Evolutionary conservation across 2,113 vertebrate genomes (phyloP).

Genomic region (Pelobates fuscus): DNA sequence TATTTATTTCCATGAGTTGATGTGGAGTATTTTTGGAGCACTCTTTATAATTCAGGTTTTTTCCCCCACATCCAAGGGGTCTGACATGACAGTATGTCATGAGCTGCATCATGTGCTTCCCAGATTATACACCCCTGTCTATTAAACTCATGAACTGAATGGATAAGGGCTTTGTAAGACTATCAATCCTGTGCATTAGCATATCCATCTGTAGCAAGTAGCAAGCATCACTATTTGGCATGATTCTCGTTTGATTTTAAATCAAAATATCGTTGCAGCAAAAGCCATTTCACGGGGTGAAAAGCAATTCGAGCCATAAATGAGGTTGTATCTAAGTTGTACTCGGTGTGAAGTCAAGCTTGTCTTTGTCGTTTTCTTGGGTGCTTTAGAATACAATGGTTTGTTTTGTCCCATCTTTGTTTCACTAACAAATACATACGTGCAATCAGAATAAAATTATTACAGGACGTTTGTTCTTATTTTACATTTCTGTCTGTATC

Average conservation of each 20-base stretch:
- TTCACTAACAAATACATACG: not conserved
- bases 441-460: not conserved
- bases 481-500: too few species aligned
- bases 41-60: slow-evolving; percentile 33
- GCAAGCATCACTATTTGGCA: slow-evolving; percentile 24
- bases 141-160: slow-evolving; percentile 8
- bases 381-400: not conserved
- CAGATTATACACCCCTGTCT: slow-evolving; percentile 1
- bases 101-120: slow-evolving; percentile 27
- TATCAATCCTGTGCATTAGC: slow-evolving; percentile 28
- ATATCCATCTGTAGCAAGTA: slow-evolving; percentile 3
- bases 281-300: slow-evolving; percentile 37
- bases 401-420: not conserved
- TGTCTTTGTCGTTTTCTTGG: not conserved
- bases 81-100: slow-evolving; percentile 21
- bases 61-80: not conserved
- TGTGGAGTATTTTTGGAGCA: slow-evolving; percentile 42
- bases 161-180: slow-evolving; percentile 44
- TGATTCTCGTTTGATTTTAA: not conserved
- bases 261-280: not conserved
- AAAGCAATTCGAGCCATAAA: slow-evolving; percentile 37
- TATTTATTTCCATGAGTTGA: slow-evolving; percentile 46
- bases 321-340: not conserved
- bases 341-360: not conserved
- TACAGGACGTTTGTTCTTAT: not conserved